Percentiles rank a stretch among this genome's conserved stretches.
These are phyloP conservation scores for Drosophila persimilis DNA, from an alignment of 1,140 invertebrate species.

Conservation along the genomic window DNA sequence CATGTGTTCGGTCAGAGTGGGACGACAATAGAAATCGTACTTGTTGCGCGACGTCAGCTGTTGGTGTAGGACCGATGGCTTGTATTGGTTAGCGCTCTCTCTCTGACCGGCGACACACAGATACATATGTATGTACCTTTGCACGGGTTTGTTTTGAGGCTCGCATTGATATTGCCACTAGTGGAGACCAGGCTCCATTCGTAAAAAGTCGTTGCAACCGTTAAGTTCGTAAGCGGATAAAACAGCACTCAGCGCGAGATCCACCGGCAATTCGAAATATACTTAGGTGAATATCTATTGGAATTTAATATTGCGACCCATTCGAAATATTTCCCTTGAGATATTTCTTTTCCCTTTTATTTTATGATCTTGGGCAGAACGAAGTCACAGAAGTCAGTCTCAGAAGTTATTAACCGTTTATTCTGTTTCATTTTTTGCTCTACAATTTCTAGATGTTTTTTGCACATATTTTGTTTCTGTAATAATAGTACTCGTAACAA, in stretches of 20 bases:
- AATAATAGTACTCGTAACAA: too few relatives aligned
- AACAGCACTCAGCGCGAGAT: not conserved
- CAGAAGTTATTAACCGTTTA: too few relatives aligned
- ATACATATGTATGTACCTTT: too few relatives aligned
- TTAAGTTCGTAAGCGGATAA: slow-evolving; percentile 3
- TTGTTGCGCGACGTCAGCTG: slow-evolving; percentile 46
- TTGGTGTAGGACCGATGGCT: slow-evolving; percentile 17
- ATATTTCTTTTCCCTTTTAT: not conserved
- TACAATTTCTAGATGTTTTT: too few relatives aligned
- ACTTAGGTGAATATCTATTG: slow-evolving; percentile 63
- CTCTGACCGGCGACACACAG: not conserved
- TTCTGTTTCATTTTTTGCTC: too few relatives aligned
- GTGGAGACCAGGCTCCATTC: not conserved
- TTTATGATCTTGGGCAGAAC: too few relatives aligned
- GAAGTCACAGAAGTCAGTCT: too few relatives aligned
- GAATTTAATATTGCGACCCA: not conserved
- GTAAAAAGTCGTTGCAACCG: slow-evolving; percentile 11
- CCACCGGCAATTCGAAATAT: not conserved
- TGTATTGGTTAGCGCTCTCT: slow-evolving; percentile 3
- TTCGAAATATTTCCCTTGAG: slow-evolving; percentile 12
- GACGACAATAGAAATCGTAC: slow-evolving; percentile 29
- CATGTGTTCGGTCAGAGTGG: slow-evolving; percentile 18
- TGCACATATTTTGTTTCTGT: too few relatives aligned
- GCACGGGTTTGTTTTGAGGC: too few relatives aligned
- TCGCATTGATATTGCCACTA: slow-evolving; percentile 2